Evolutionary conservation across 64 coral and sea anemone species (phyloP).

Genomic region (Pachyseris speciosa): DNA sequence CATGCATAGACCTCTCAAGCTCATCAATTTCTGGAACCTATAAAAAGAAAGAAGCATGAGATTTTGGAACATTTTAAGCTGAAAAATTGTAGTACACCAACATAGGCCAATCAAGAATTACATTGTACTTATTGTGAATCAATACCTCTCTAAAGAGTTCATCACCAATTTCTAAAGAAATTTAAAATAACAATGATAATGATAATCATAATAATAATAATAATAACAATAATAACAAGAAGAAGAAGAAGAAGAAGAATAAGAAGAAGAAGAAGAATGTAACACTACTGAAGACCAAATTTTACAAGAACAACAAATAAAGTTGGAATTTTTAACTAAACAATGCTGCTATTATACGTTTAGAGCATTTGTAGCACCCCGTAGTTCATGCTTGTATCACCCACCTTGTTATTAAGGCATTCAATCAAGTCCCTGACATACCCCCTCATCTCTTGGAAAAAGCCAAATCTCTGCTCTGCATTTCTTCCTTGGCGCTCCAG

Average conservation of each 20-base stretch:
- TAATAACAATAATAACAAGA: no score
- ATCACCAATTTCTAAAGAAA: no score
- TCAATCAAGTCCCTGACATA: slow-evolving; percentile 99
- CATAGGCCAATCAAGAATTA: not conserved
- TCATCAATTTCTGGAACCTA: slow-evolving; percentile 86
- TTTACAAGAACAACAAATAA: no score
- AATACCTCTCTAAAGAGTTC: no score
- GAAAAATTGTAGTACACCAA: not conserved
- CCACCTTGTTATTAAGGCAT: slow-evolving; percentile 99
- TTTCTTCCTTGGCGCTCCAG: slow-evolving; percentile 67
- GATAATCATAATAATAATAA: no score
- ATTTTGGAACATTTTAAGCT: not conserved
- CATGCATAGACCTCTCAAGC: slow-evolving; percentile 83
- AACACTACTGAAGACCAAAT: no score
- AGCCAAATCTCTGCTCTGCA: slow-evolving; percentile 88
- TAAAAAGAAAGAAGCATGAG: not conserved
- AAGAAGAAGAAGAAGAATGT: no score
- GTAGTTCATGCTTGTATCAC: slow-evolving; percentile 77
- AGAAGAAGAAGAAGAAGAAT: no score
- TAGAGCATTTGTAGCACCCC: not conserved
- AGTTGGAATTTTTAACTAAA: no score
- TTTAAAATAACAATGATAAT: no score
- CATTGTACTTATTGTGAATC: no score
- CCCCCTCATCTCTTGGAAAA: slow-evolving; percentile 99
- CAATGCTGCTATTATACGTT: no score